Percentiles rank a stretch among this genome's conserved stretches.
Conservation (phyloP, 2,888 invertebrate genomes). For the Diaperis boleti region DNA sequence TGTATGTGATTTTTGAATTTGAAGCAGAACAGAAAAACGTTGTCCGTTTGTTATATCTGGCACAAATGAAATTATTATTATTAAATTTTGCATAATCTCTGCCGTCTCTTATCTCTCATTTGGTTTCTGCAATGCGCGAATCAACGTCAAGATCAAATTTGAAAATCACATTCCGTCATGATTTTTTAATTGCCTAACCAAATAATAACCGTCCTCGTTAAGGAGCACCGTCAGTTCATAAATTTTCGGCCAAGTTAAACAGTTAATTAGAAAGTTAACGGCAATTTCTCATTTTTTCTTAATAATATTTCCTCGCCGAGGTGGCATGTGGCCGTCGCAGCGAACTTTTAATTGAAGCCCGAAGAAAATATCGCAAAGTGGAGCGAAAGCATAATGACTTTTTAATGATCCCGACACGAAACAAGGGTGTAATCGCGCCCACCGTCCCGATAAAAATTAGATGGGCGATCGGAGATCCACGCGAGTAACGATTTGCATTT, state of each 20-base stretch:
- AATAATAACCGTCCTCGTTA: slow-evolving; percentile 11
- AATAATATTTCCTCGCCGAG: slow-evolving; percentile 15
- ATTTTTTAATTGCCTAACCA: neutral
- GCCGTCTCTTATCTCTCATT: no score
- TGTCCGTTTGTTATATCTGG: no score
- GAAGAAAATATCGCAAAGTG: slow-evolving; percentile 37
- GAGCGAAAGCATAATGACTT: slow-evolving; percentile 44
- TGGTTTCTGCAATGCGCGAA: no score
- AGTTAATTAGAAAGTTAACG: slow-evolving; percentile 24
- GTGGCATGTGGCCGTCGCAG: slow-evolving; percentile 27
- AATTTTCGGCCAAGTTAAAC: slow-evolving; percentile 14
- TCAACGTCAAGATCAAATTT: no score
- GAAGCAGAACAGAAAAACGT: no score
- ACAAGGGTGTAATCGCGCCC: slow-evolving; percentile 44
- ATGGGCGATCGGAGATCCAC: slow-evolving; percentile 44
- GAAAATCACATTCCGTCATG: no score
- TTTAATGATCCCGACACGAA: slow-evolving; percentile 45
- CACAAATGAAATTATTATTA: no score
- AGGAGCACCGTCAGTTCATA: slow-evolving; percentile 4
- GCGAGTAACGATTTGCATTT: slow-evolving; percentile 36
- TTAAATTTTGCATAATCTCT: no score
- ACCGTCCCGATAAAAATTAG: slow-evolving; percentile 48
- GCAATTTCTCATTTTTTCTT: slow-evolving; percentile 24
- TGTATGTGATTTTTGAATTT: no score
- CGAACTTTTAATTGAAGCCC: slow-evolving; percentile 45